Conservation (phyloP, 1,140 invertebrate species). For the Nymphalis io region DNA sequence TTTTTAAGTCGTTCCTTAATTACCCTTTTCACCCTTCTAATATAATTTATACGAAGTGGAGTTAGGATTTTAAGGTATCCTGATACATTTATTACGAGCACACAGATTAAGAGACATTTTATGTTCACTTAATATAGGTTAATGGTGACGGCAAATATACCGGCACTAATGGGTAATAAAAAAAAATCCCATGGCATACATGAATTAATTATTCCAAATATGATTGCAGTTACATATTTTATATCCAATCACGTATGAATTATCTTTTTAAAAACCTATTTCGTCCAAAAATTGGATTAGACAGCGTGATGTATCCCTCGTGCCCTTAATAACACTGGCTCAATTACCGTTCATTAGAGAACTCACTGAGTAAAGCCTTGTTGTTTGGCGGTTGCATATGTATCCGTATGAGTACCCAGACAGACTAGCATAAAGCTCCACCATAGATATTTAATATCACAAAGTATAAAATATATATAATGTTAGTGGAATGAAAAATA, state of each 20-base stretch:
- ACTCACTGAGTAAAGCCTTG: too few relatives aligned
- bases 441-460: too few relatives aligned
- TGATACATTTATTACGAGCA: conserved; percentile 18
- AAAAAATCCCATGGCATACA: neutral
- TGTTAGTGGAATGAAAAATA: too few relatives aligned
- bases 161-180: conserved; percentile 20
- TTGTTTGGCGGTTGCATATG: too few relatives aligned
- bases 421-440: too few relatives aligned
- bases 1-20: too few relatives aligned
- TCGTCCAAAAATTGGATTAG: too few relatives aligned
- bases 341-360: too few relatives aligned
- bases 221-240: neutral
- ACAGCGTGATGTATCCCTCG: too few relatives aligned
- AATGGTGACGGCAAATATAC: conserved; percentile 5
- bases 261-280: neutral
- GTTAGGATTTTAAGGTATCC: conserved; percentile 19
- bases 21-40: conserved; percentile 1
- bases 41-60: conserved; percentile 18
- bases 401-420: too few relatives aligned
- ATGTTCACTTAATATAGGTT: conserved; percentile 15
- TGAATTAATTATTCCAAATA: conserved; percentile 7
- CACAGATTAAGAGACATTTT: conserved; percentile 16
- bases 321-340: too few relatives aligned
- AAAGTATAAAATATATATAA: too few relatives aligned
- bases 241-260: neutral